phyloP scores from a whole-genome alignment of 92 coral and sea anemone species.

The Ricordea florida region DNA sequence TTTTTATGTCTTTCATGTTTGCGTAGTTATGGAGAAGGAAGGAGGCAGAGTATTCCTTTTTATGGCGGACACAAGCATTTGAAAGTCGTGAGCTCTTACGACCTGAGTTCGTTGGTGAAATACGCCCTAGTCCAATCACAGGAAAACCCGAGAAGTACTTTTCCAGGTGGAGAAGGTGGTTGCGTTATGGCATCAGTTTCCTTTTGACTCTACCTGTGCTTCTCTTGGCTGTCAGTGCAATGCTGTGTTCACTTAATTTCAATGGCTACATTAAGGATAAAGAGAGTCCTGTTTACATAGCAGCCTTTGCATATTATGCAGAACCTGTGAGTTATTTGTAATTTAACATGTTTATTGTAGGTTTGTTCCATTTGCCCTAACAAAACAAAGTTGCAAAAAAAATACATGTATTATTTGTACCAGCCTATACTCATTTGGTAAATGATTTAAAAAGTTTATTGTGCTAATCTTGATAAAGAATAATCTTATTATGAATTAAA shows the following conservation, averaged over 20 bases:
- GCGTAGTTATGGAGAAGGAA: constrained; percentile 88
- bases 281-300: constrained; percentile 92
- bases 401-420: too few relatives aligned
- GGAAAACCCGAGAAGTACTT: constrained; percentile 93
- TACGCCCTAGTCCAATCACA: constrained; percentile 89
- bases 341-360: not conserved
- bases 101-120: constrained; percentile 85
- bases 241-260: constrained; percentile 93
- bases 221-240: constrained; percentile 86
- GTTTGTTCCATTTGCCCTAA: not conserved
- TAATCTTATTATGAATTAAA: not conserved
- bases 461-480: not conserved
- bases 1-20: not conserved
- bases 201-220: constrained; percentile 88
- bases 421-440: too few relatives aligned
- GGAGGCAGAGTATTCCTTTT: constrained; percentile 82
- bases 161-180: constrained; percentile 96
- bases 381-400: not conserved
- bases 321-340: constrained; percentile 76
- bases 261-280: constrained; percentile 98
- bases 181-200: constrained; percentile 91
- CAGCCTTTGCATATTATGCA: constrained; percentile 87
- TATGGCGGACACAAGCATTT: constrained; percentile 84
- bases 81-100: constrained; percentile 80
- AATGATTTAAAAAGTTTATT: not conserved